Evolutionary conservation across 2,797 vertebrate species (phyloP).

Genomic region (Sebastes iracundus): DNA sequence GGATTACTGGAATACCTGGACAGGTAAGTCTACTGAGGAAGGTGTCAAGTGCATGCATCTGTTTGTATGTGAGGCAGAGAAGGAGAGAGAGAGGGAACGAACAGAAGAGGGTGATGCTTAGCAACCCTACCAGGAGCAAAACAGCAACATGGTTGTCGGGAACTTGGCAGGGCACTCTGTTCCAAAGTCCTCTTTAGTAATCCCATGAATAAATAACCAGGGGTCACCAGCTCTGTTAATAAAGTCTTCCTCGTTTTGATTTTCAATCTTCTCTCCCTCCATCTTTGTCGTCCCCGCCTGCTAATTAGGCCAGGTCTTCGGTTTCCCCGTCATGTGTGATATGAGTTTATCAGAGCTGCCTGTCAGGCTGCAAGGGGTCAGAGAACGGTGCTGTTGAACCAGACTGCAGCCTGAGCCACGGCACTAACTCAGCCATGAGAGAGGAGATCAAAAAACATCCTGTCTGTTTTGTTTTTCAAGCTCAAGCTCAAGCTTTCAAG

Average conservation of each 20-base stretch:
- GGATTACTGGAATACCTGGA: constrained; percentile 79
- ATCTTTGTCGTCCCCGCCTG: constrained; percentile 59
- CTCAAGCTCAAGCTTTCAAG: neutral
- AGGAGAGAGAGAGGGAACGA: constrained; percentile 12
- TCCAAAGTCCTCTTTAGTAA: constrained; percentile 69
- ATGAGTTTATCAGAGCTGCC: constrained; percentile 81
- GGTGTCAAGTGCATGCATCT: constrained; percentile 69
- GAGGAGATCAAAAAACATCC: constrained; percentile 48
- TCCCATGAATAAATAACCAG: constrained; percentile 77
- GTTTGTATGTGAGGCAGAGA: constrained; percentile 44
- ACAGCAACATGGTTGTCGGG: constrained; percentile 21
- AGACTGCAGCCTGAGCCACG: constrained; percentile 15
- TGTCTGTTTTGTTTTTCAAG: constrained; percentile 45
- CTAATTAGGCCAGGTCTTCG: constrained; percentile 82
- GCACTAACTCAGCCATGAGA: constrained; percentile 25
- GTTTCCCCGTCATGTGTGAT: constrained; percentile 81
- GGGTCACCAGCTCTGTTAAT: constrained; percentile 65
- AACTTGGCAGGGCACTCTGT: constrained; percentile 58
- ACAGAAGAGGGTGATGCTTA: constrained; percentile 27
- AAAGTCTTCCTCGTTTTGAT: constrained; percentile 79
- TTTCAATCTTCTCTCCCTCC: constrained; percentile 73
- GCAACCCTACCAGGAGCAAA: constrained; percentile 35
- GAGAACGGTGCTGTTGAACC: constrained; percentile 29
- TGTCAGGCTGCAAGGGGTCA: constrained; percentile 74
- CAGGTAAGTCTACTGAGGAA: constrained; percentile 71